Evolutionary conservation across 2,797 vertebrate species (phyloP).

Genomic region (Gymnoscopelus microlampas): DNA sequence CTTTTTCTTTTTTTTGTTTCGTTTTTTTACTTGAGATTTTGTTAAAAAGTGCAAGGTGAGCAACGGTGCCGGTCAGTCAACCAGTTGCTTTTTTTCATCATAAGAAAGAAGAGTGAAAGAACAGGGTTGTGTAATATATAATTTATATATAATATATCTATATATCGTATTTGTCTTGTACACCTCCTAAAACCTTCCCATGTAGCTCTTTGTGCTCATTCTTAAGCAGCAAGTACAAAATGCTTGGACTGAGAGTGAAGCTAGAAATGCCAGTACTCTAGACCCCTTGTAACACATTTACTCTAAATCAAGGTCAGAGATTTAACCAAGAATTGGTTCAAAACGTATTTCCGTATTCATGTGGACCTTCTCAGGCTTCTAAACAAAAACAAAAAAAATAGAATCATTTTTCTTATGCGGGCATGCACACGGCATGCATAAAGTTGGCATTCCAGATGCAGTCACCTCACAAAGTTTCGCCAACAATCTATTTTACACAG

Average conservation of each 20-base stretch:
- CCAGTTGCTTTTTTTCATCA: constrained; percentile 26
- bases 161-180: constrained; percentile 38
- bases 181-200: constrained; percentile 54
- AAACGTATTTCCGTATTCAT: too few species aligned
- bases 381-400: not conserved
- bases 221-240: constrained; percentile 71
- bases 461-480: constrained; percentile 39
- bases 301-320: too few species aligned
- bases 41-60: constrained; percentile 75
- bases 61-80: constrained; percentile 61
- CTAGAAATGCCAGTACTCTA: constrained; percentile 21
- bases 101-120: constrained; percentile 27
- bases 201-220: constrained; percentile 79
- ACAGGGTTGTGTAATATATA: constrained; percentile 35
- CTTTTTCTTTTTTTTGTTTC: constrained; percentile 24
- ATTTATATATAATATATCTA: not conserved
- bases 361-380: not conserved
- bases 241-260: constrained; percentile 56
- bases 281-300: constrained; percentile 30
- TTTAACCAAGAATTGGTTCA: too few species aligned
- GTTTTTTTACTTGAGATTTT: constrained; percentile 3
- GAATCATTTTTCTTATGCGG: not conserved
- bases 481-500: constrained; percentile 38
- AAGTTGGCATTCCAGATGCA: constrained; percentile 48
- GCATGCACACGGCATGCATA: constrained; percentile 63